Evolutionary conservation across 1,140 invertebrate species (phyloP), one percentile per base, ranked within the genome.

Genomic region (Eciton burchellii): DNA sequence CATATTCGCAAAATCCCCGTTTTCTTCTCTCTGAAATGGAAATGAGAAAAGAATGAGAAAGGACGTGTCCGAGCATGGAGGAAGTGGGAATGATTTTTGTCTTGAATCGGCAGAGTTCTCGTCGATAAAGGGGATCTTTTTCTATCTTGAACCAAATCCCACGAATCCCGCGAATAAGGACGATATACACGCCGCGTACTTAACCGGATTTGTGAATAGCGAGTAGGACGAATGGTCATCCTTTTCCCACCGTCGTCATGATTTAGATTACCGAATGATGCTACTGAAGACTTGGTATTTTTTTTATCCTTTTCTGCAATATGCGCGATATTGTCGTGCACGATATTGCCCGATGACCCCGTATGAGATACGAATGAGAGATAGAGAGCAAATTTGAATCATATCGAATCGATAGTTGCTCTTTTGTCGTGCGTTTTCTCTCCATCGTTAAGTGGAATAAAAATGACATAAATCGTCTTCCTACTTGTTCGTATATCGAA

Each of bases 321-420:
- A 79, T 79, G 63, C 63, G 63, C 52, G 74, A 70, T 79, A 79
- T 79, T 79, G 74, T 79, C 56, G 68, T 79, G 74, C 63, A 70
- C 49, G 63, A 57, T 49, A 49, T 70, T 56, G 63, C 63, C 21
- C 35, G 43, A 16, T 49, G 74, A 68, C 72, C 19, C 74, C 62
- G 62, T n/a, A n/a, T n/a, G n/a, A n/a, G n/a, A n/a, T n/a, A 35
- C 2, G 35, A 35, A 35, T 35, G 35, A 35, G 35, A 35, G 35
- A 35, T 35, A 68, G 63, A 79, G 45, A 70, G 63, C 74, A 57
- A 41, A 79, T 79, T 79, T 79, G 63, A 79, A 79, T 79, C 70
- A 79, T 79, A 70, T 79, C 74, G 62, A n/a, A n/a, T n/a, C n/a
- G 35, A 35, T 35, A 35, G 70, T 63, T 79, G 52, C 63, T 45